Percentiles rank a stretch among this genome's conserved stretches.
phyloP scores from a whole-genome alignment of 1,140 invertebrate species.

The Agraylea sexmaculata region DNA sequence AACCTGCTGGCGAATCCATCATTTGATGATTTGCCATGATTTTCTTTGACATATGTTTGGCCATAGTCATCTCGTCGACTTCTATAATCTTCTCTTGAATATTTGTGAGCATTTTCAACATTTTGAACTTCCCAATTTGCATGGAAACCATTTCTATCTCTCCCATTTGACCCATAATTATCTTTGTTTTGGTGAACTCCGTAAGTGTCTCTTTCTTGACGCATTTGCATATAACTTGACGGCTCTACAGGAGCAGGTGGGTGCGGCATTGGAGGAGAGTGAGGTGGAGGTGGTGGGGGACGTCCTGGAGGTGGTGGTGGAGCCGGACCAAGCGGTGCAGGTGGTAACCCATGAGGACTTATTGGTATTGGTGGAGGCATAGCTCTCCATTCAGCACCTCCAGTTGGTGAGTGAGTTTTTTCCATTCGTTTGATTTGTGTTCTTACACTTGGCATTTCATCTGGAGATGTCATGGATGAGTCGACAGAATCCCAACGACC shows the following conservation, averaged over 20 bases:
- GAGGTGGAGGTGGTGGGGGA: conserved; percentile 44
- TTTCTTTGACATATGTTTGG: conserved; percentile 9
- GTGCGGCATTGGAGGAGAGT: conserved; percentile 35
- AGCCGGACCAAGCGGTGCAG: conserved; percentile 48
- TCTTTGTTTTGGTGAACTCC: conserved; percentile 49
- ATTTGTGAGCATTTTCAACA: conserved; percentile 20
- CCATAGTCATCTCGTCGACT: conserved; percentile 16
- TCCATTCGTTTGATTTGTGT: conserved; percentile 35
- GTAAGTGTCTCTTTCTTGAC: conserved; percentile 53
- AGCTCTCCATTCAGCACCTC: conserved; percentile 32
- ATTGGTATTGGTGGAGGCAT: conserved; percentile 54
- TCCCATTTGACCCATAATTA: conserved; percentile 31
- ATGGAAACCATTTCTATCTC: conserved; percentile 48
- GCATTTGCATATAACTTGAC: conserved; percentile 59
- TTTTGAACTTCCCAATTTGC: conserved; percentile 49
- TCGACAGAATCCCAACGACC: conserved; percentile 29
- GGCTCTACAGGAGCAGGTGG: conserved; percentile 22
- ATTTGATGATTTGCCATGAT: conserved; percentile 14
- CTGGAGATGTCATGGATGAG: conserved; percentile 10
- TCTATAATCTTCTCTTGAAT: conserved; percentile 16
- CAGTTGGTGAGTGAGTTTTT: conserved; percentile 19
- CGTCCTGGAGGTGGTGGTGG: conserved; percentile 59
- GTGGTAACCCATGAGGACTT: conserved; percentile 49
- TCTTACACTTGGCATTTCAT: conserved; percentile 26
- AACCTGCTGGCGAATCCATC: conserved; percentile 21